Evolutionary conservation across 2,888 invertebrate genomes (phyloP).

Genomic region (Congeria kusceri): DNA sequence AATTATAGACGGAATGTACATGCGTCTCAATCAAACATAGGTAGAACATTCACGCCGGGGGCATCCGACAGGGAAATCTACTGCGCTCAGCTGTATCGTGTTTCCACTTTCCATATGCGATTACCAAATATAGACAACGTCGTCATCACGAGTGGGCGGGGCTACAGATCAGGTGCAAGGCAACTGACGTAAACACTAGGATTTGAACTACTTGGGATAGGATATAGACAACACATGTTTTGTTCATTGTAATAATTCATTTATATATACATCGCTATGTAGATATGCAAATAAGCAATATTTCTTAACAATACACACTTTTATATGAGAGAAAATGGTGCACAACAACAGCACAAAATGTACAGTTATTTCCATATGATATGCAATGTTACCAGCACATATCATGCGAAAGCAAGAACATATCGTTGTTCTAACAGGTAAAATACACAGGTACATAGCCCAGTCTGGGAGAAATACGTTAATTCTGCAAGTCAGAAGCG

Average conservation of each 20-base stretch:
- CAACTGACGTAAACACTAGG: slow-evolving; percentile 29
- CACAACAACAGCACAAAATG: slow-evolving; percentile 20
- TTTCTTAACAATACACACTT: slow-evolving; percentile 16
- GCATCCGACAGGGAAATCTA: slow-evolving; percentile 28
- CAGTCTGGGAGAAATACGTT: slow-evolving; percentile 43
- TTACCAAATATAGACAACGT: slow-evolving; percentile 74
- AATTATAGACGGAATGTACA: slow-evolving; percentile 28
- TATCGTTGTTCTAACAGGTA: background rate
- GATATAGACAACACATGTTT: no score
- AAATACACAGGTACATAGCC: slow-evolving; percentile 2
- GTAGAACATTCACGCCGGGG: slow-evolving; percentile 23
- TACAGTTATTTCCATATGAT: slow-evolving; percentile 33
- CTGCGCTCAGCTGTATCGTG: slow-evolving; percentile 41
- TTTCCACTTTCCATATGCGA: slow-evolving; percentile 69
- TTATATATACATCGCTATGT: no score
- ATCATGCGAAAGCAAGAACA: slow-evolving; percentile 9
- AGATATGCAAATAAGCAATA: background rate
- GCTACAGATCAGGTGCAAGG: slow-evolving; percentile 41
- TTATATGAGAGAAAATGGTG: slow-evolving; percentile 12
- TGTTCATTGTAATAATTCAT: no score
- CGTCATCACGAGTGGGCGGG: slow-evolving; percentile 56
- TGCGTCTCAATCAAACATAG: slow-evolving; percentile 10
- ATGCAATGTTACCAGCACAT: slow-evolving; percentile 47
- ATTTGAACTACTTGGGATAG: no score
- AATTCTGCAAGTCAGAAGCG: background rate